These are phyloP conservation scores for Melanotaenia trifasciata DNA, from an alignment of 2,797 vertebrate species.

Conservation along the genomic window DNA sequence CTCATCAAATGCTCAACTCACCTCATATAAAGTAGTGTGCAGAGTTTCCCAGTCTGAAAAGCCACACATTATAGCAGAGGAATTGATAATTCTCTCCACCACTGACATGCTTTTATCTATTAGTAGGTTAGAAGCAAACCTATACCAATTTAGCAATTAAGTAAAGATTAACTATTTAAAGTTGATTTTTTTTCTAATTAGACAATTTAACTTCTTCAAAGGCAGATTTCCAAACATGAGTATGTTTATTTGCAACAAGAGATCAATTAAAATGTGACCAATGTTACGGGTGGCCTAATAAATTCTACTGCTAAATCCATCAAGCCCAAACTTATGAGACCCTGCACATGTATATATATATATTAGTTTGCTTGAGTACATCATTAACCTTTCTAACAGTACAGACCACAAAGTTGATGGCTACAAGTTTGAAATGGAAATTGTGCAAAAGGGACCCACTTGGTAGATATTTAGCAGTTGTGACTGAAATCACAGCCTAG, in stretches of 20 bases:
- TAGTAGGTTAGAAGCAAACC: too few species aligned
- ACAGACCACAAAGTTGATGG: background rate
- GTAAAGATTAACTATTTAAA: background rate
- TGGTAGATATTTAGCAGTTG: background rate
- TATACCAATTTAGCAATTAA: too few species aligned
- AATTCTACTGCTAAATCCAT: background rate
- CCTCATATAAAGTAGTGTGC: background rate
- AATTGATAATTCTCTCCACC: too few species aligned
- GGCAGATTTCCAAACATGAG: background rate
- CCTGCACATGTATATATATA: background rate
- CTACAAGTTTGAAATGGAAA: background rate
- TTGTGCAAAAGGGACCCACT: background rate
- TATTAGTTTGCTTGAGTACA: background rate
- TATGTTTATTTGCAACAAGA: background rate
- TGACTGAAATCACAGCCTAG: background rate
- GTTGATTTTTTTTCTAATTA: background rate
- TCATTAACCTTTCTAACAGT: background rate
- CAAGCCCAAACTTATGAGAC: background rate
- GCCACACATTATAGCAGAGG: too few species aligned
- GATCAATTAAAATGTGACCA: background rate
- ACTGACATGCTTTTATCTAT: too few species aligned
- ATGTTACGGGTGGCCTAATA: background rate
- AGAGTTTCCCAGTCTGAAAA: too few species aligned
- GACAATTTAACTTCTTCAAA: background rate
- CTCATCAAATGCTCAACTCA: background rate